phyloP scores from a whole-genome alignment of 2,888 invertebrate species.

The Scrobipalpa atriplicella region DNA sequence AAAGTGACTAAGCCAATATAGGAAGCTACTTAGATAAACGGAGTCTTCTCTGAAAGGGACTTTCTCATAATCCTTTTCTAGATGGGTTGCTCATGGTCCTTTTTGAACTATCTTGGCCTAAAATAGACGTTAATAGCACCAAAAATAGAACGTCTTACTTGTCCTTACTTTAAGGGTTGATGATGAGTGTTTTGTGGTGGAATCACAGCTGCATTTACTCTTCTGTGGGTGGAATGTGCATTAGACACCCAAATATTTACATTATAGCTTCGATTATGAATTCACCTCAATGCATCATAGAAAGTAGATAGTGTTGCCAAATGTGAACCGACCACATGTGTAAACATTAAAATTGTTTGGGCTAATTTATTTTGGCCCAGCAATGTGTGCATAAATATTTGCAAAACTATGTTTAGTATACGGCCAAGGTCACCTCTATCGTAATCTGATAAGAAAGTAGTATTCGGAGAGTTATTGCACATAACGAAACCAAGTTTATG shows the following conservation, averaged over 20 bases:
- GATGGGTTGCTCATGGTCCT: too few species aligned
- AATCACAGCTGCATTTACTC: too few species aligned
- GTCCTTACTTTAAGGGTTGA: too few species aligned
- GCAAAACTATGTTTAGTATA: constrained; percentile 2
- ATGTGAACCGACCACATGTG: neutral
- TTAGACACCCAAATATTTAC: neutral
- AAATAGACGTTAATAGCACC: too few species aligned
- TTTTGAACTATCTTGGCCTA: too few species aligned
- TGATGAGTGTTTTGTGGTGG: too few species aligned
- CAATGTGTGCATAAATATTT: neutral
- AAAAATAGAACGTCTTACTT: too few species aligned
- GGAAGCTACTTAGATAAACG: too few species aligned
- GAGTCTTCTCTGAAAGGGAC: too few species aligned
- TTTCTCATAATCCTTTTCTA: too few species aligned
- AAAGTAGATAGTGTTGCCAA: constrained; percentile 17
- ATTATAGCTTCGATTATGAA: neutral
- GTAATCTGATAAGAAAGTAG: neutral
- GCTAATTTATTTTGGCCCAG: constrained; percentile 10
- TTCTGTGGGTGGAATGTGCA: neutral
- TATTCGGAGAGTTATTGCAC: neutral
- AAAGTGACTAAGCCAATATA: too few species aligned
- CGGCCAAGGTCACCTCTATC: neutral
- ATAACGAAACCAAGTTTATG: neutral
- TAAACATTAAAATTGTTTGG: neutral
- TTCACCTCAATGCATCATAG: neutral